Percentiles rank a stretch among this genome's conserved stretches.
phyloP scores from a whole-genome alignment of 30 jellyfish, hydroid and myxozoan genomes.

The Hydractinia symbiolongicarpus region DNA sequence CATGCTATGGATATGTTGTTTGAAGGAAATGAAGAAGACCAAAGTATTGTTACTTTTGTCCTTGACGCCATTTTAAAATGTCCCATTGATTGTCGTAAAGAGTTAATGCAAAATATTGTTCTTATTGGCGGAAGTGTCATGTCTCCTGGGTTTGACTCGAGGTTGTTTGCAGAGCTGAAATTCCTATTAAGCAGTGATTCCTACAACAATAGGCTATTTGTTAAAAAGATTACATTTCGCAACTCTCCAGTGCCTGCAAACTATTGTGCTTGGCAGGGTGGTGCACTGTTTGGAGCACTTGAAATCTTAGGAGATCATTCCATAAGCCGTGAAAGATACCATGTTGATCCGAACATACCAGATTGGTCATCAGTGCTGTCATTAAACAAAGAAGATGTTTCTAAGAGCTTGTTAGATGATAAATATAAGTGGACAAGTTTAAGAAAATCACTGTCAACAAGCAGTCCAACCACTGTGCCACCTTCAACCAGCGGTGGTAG shows the following conservation, averaged over 20 bases:
- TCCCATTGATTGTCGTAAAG: slow-evolving; percentile 90
- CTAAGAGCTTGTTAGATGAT: slow-evolving; percentile 32
- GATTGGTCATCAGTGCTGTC: slow-evolving; percentile 84
- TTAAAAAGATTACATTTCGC: slow-evolving; percentile 44
- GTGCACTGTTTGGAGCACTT: slow-evolving; percentile 84
- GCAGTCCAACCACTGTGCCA: slow-evolving; percentile 15
- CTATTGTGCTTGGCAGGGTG: slow-evolving; percentile 89
- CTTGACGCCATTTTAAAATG: slow-evolving; percentile 74
- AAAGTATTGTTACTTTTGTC: slow-evolving; percentile 61
- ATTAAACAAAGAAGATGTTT: slow-evolving; percentile 22
- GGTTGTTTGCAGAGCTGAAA: slow-evolving; percentile 65
- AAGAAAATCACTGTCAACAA: slow-evolving; percentile 49
- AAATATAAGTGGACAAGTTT: slow-evolving; percentile 59
- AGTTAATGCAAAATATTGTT: slow-evolving; percentile 65
- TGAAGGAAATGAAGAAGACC: slow-evolving; percentile 77
- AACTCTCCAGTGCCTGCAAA: slow-evolving; percentile 83
- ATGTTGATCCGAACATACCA: slow-evolving; percentile 50
- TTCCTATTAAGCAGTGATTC: slow-evolving; percentile 34
- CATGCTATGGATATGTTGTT: slow-evolving; percentile 57
- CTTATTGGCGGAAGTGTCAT: slow-evolving; percentile 83
- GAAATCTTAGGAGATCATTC: slow-evolving; percentile 78
- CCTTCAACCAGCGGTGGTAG: slow-evolving; percentile 7
- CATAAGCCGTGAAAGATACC: slow-evolving; percentile 66
- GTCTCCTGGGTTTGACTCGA: slow-evolving; percentile 86
- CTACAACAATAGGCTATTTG: slow-evolving; percentile 53